Base-by-base conservation (phyloP, 2,888 invertebrate genomes). In the Hypercompe scribonia region DNA sequence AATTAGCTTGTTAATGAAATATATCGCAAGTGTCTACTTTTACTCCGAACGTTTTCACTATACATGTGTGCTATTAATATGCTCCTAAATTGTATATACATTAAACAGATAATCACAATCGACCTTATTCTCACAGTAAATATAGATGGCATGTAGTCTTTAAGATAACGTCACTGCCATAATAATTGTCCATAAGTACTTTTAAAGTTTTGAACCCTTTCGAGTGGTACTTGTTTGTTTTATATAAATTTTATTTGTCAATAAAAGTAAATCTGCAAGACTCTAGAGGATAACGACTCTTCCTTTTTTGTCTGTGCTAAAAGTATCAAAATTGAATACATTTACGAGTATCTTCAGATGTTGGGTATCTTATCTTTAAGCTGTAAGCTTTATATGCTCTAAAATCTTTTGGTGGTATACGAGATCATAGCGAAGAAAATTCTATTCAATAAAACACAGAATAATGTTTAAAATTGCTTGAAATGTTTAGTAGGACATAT, bases 191-290 rank as follows among this genome's bases (percentile, higher is more conserved):
- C 31, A 5, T 5, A 61, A 18, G 31, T 15, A 61, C 61, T 61
- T 61, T 31, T 61, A 61, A 61, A 61, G 61, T 31, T 61, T 61
- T 31, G 31, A 61, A 61, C 61, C 31, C 58, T 61, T 61, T 31
- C 15, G 28, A 61, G 61, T 18, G 15, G 18, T 31, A 61, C 31
- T 61, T 18, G 7, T 28, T 42, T 31, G 61, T 31, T 61, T 61
- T 61, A 15, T 58, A 58, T 13, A 28, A 58, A 58, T 61, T 28
- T 28, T 61, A 61, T 61, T 61, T 2, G 1, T 7, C 28, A 31
- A 61, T 31, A 61, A 31, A 58, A 50, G 24, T 50, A 21, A 24
- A 15, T 24, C 50, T 50, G 50, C 10, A 24, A 50, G 1, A 58
- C 28, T 61, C 61, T 18, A 31, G 5, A 61, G 31, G 18, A 31